Evolutionary conservation across 1,140 invertebrate genomes (phyloP), one percentile per base, ranked within the genome.

Genomic region (Homalodisca vitripennis): DNA sequence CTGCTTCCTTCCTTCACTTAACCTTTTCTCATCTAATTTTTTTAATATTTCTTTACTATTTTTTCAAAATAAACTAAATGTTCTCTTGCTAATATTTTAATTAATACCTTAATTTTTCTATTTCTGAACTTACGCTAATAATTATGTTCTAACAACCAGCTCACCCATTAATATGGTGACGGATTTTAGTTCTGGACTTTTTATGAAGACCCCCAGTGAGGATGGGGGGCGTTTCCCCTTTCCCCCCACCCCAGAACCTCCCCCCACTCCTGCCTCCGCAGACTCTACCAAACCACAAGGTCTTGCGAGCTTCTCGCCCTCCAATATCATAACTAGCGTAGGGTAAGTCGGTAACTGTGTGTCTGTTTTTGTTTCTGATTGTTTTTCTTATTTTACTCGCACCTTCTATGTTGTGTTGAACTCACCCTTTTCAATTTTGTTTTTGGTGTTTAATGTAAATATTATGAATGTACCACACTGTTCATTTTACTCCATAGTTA

Each of bases 101-200:
- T n/a, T n/a, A 63, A 71, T 32, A 63, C 53, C 34, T 66, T 60
- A 72, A 48, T 29, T 70, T 67, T 55, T 65, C 57, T 68, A 30
- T 55, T 48, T 69, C 30, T 20, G 2, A 24, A 66, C 10, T 20
- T 24, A 6, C 66, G 10, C 71, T 69, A 13, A 57, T 55, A 57
- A 41, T 55, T 71, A 62, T 68, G 31, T 60, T 20, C 55, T 26
- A 14, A 65, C 60, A n/a, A 12, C 76, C 75, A 93, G 92, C 83
- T 93, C 92, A 75, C 91, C 92, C 77, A 93, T 93, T 83, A 92
- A 92, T 85, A 85, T 93, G 86, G 91, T 92, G 79, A 86, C 85
- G 80, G 91, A 93, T 84, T 89, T 93, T 83, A 90, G 91, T 80
- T 90, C 90, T 75, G 91, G 91, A 81, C 70, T 77, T 84, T 82